Percentiles rank a stretch among this genome's conserved stretches.
phyloP scores from a whole-genome alignment of 2,888 invertebrate genomes.

The Iselma pallidipennis region DNA sequence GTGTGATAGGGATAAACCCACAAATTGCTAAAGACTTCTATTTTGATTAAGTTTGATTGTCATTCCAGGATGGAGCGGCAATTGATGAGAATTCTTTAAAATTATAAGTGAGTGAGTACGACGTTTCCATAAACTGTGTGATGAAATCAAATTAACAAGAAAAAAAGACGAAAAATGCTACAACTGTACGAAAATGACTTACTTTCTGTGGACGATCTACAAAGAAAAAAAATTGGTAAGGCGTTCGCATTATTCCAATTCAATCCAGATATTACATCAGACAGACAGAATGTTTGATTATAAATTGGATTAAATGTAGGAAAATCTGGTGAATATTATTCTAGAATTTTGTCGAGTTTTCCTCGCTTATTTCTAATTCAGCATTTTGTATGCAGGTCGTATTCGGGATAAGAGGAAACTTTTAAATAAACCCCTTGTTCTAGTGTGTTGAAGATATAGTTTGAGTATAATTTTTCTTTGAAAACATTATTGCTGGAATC shows the following conservation, averaged over 20 bases:
- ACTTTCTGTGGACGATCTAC: slow-evolving; percentile 6
- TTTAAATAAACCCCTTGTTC: slow-evolving; percentile 17
- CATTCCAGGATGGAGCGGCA: too few relatives aligned
- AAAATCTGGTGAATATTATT: slow-evolving; percentile 34
- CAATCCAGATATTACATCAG: slow-evolving; percentile 27
- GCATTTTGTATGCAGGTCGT: slow-evolving; percentile 29
- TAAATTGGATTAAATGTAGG: slow-evolving; percentile 32
- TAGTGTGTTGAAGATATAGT: slow-evolving; percentile 9
- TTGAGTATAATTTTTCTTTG: slow-evolving; percentile 17
- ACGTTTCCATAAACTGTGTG: slow-evolving; percentile 8
- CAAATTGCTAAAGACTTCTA: too few relatives aligned
- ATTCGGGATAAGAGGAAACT: slow-evolving; percentile 11
- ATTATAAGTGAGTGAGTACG: background rate
- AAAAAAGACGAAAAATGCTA: slow-evolving; percentile 12
- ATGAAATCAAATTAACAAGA: slow-evolving; percentile 21
- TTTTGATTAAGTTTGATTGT: too few relatives aligned
- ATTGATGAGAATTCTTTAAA: background rate
- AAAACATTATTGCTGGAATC: slow-evolving; percentile 19
- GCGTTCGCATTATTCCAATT: slow-evolving; percentile 19
- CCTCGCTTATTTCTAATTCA: slow-evolving; percentile 30
- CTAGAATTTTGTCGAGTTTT: slow-evolving; percentile 25
- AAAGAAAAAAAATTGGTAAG: slow-evolving; percentile 5
- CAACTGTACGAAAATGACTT: too few relatives aligned
- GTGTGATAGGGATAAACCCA: too few relatives aligned
- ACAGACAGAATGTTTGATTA: slow-evolving; percentile 30